Percentiles rank a stretch among this genome's conserved stretches.
Evolutionary conservation across 2,888 invertebrate genomes (phyloP).

Genomic region (Rotaria sp.): DNA sequence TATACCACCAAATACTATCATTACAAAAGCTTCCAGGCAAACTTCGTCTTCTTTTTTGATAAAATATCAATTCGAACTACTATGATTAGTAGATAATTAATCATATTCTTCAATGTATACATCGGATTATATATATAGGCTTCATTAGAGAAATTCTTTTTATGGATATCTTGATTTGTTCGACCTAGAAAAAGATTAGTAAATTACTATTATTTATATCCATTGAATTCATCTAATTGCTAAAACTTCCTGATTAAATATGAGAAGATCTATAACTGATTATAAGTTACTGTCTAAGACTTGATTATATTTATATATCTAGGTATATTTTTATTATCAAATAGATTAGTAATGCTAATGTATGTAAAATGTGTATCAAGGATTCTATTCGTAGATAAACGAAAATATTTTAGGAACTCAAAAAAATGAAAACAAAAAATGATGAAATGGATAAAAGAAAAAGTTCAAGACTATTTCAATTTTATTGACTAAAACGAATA

Average conservation of each 20-base stretch:
- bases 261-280: background rate
- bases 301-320: background rate
- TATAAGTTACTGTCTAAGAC: background rate
- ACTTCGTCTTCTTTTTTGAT: background rate
- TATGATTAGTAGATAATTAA: background rate
- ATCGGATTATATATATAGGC: background rate
- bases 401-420: too few relatives aligned
- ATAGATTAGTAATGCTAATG: background rate
- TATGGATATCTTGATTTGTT: too few relatives aligned
- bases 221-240: background rate
- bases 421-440: too few relatives aligned
- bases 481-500: too few relatives aligned
- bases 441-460: too few relatives aligned
- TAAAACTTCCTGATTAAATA: background rate
- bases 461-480: too few relatives aligned
- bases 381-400: too few relatives aligned
- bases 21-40: background rate
- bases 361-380: background rate
- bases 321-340: background rate
- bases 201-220: background rate
- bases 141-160: background rate
- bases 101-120: background rate
- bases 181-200: background rate
- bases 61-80: background rate
- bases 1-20: background rate